phyloP scores from a whole-genome alignment of 2,888 invertebrate species.

The Heteromyza rotundicornis region DNA sequence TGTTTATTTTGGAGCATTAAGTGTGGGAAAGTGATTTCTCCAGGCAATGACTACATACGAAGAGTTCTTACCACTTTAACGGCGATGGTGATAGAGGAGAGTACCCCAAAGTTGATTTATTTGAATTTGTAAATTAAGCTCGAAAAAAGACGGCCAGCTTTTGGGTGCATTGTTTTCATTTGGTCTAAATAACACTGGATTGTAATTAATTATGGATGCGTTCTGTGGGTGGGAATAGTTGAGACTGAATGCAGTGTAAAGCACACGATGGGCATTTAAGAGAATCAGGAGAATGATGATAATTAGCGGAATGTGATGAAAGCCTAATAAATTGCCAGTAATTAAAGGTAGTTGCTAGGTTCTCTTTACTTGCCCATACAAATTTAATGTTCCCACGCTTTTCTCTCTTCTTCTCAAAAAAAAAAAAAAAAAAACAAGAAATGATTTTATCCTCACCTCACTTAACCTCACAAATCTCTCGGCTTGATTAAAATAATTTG shows the following conservation, averaged over 20 bases:
- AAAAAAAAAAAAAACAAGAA: not conserved
- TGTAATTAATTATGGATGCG: conserved; percentile 49
- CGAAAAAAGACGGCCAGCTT: conserved; percentile 32
- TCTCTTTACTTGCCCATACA: not conserved
- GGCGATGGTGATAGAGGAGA: not conserved
- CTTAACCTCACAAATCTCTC: not conserved
- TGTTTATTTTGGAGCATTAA: not conserved
- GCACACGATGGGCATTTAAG: not conserved
- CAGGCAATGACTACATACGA: conserved; percentile 5
- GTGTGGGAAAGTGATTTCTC: conserved; percentile 20
- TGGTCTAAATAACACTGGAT: conserved; percentile 38
- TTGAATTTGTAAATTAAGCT: conserved; percentile 32
- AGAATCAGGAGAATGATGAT: too few relatives aligned
- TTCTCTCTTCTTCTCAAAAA: too few relatives aligned
- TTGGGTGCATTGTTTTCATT: conserved; percentile 32
- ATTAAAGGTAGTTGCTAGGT: not conserved
- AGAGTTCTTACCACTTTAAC: not conserved
- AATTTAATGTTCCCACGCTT: too few relatives aligned
- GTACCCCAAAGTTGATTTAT: conserved; percentile 40
- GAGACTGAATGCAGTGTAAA: not conserved
- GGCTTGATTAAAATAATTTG: not conserved
- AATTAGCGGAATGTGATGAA: too few relatives aligned
- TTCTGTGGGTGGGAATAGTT: conserved; percentile 38
- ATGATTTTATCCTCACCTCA: not conserved
- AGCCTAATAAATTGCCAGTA: not conserved